A percentile compares a stretch with the other conserved stretches of the same genome.
These are phyloP conservation scores for Dinoponera quadriceps DNA, from an alignment of 1,140 invertebrate species.

Conservation along the genomic window DNA sequence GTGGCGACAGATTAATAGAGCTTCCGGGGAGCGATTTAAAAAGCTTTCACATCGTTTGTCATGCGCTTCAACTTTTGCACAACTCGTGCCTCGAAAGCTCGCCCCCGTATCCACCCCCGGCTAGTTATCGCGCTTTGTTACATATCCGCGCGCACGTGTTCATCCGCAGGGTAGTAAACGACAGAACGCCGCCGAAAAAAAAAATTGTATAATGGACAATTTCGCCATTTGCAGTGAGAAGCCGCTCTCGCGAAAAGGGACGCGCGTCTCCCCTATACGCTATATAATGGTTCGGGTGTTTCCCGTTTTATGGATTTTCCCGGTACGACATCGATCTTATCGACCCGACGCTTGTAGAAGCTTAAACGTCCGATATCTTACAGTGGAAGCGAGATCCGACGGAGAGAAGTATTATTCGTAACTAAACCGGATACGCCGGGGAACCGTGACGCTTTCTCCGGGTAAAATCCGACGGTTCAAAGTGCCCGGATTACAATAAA, in stretches of 20 bases:
- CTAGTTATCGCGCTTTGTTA: not conserved
- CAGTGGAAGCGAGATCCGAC: not conserved
- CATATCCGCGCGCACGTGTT: too few relatives aligned
- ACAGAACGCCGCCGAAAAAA: not conserved
- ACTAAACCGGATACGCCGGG: not conserved
- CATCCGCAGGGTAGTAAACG: not conserved
- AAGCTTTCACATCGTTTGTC: slow-evolving; percentile 28
- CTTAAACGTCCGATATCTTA: not conserved
- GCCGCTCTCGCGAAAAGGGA: not conserved
- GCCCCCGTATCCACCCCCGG: not conserved
- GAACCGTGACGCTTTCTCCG: too few relatives aligned
- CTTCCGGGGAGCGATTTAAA: not conserved
- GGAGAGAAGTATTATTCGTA: not conserved
- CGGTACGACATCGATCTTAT: not conserved
- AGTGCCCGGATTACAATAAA: too few relatives aligned
- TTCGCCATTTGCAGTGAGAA: not conserved
- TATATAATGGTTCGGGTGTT: not conserved
- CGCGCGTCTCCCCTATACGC: too few relatives aligned
- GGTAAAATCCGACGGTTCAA: too few relatives aligned
- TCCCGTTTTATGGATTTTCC: not conserved
- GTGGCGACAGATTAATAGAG: slow-evolving; percentile 27
- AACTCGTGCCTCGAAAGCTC: not conserved
- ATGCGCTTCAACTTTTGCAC: slow-evolving; percentile 31
- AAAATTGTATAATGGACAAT: not conserved
- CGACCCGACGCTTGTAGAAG: not conserved